Evolutionary conservation across 2,888 invertebrate species (phyloP).

Genomic region (Steinernema hermaphroditum): DNA sequence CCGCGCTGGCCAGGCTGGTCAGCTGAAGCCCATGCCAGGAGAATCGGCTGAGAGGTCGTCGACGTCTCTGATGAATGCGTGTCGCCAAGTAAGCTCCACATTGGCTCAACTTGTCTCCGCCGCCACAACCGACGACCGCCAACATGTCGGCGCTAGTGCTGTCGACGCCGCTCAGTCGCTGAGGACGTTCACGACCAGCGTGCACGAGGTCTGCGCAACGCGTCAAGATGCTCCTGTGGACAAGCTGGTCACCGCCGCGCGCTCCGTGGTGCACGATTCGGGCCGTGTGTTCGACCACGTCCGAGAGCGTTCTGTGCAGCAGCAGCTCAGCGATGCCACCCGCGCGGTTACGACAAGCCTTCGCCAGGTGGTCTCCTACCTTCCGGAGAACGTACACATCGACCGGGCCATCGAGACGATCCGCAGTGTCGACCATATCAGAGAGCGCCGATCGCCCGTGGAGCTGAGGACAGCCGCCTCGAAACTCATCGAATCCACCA

Average conservation of each 20-base stretch:
- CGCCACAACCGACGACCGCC: constrained; percentile 80
- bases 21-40: constrained; percentile 42
- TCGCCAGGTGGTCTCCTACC: constrained; percentile 79
- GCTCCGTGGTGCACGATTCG: constrained; percentile 62
- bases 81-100: constrained; percentile 73
- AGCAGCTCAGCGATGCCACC: constrained; percentile 53
- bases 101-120: constrained; percentile 85
- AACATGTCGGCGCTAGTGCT: constrained; percentile 70
- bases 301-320: constrained; percentile 48
- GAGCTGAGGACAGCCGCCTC: constrained; percentile 84
- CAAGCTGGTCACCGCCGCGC: constrained; percentile 50
- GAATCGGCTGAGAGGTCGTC: constrained; percentile 43
- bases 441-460: constrained; percentile 66
- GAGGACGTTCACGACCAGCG: constrained; percentile 53
- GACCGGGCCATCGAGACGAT: constrained; percentile 80
- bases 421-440: constrained; percentile 68
- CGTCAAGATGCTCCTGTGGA: constrained; percentile 51
- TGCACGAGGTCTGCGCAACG: constrained; percentile 55
- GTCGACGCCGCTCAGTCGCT: constrained; percentile 58
- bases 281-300: constrained; percentile 62
- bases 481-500: constrained; percentile 80
- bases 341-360: constrained; percentile 70
- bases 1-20: constrained; percentile 72
- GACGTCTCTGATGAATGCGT: constrained; percentile 38
- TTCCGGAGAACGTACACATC: constrained; percentile 91